A percentile compares a stretch with the other conserved stretches of the same genome.
phyloP scores from a whole-genome alignment of 2,113 vertebrate species.

The Dromiciops gliroides region DNA sequence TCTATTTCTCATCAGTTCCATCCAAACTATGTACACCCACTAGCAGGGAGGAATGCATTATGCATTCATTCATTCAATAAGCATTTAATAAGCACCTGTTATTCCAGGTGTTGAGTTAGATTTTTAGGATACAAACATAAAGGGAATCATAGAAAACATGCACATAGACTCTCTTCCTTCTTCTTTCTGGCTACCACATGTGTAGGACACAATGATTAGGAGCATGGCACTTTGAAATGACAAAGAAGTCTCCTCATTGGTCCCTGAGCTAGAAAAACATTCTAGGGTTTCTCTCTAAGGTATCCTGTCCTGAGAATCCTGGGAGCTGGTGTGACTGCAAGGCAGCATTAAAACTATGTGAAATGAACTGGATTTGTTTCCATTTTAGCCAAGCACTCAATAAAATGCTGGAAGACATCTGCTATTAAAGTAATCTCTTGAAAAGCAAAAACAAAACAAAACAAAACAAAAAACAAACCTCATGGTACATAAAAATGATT shows the following conservation, averaged over 20 bases:
- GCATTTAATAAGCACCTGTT: neutral
- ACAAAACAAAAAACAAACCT: no score
- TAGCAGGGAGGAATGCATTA: neutral
- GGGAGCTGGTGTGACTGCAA: neutral
- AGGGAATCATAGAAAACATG: neutral
- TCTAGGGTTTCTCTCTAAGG: neutral
- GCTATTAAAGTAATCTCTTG: neutral
- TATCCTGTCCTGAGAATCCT: neutral
- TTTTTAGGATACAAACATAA: neutral
- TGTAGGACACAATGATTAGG: neutral
- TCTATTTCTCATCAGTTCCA: neutral
- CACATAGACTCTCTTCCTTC: neutral
- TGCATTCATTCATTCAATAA: neutral
- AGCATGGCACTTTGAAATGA: neutral
- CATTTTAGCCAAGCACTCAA: neutral
- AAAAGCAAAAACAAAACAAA: no score
- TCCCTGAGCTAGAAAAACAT: neutral
- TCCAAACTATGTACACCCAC: neutral
- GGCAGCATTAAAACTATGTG: neutral
- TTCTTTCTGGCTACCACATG: neutral
- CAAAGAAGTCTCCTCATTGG: neutral
- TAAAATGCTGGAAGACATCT: neutral
- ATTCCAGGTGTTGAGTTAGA: neutral
- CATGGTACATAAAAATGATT: neutral
- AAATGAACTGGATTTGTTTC: neutral